Evolutionary conservation across 2,888 invertebrate genomes (phyloP), one percentile per base, ranked within the genome.

Genomic region (Acrocyrtus sp.): DNA sequence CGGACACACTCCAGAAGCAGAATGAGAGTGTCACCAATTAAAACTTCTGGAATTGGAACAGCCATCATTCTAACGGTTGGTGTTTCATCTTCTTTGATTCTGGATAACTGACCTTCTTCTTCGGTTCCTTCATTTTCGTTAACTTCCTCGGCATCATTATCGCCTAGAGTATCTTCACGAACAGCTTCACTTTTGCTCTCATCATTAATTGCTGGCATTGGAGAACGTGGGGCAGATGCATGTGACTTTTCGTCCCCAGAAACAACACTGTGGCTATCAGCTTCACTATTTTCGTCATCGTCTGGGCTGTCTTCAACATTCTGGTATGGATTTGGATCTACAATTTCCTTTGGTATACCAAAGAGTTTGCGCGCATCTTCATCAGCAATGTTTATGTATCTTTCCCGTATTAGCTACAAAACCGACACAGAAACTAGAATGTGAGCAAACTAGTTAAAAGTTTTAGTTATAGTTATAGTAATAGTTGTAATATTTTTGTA

Each of bases 21-120:
- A 3, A 80, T 70, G 1, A 79, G 62, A 4, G 78, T 80, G 51
- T 80, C 78, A 8, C 80, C 80, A 39, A 78, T 62, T 0, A 79
- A 21, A 0, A 75, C 77, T 0, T 54, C 54, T 8, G 80, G 78
- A 21, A 78, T 51, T 12, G 56, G 60, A 5, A 80, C 66, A 8
- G 63, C 61, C 21, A 80, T 62, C 72, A 72, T 79, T 51, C 74
- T 75, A 10, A 70, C 45, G 10, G 51, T 57, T 22, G 61, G 58
- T 41, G 54, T 65, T 19, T 43, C 19, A 1, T 43, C 60, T 17
- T 39, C 51, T 21, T 39, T 15, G 41, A 65, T 56, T 24, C 43
- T 17, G 26, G 17, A n/a, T n/a, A n/a, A n/a, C n/a, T n/a, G n/a
- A 34, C 29, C 58, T 54, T 53, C 57, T 34, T 57, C 53, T 15